Conservation (phyloP, 1,140 invertebrate genomes). For the Papilio polyxenes region DNA sequence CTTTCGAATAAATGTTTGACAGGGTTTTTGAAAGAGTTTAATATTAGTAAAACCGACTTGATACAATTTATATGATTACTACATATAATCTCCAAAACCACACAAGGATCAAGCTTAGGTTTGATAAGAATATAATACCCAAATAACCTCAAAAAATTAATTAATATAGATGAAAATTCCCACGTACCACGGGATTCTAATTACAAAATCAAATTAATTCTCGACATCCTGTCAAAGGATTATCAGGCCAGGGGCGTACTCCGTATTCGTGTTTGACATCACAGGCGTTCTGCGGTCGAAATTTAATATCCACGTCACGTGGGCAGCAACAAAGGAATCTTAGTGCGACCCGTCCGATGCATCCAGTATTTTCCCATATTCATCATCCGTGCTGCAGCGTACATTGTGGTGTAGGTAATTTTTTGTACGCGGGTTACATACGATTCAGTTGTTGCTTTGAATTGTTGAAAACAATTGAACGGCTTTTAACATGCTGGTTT, state of each 20-base stretch:
- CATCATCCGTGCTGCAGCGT: slow-evolving; percentile 13
- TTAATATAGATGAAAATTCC: background rate
- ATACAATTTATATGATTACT: background rate
- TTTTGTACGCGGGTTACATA: slow-evolving; percentile 14
- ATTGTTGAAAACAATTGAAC: background rate
- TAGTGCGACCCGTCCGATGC: slow-evolving; percentile 35
- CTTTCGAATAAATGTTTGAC: background rate
- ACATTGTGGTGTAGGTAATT: slow-evolving; percentile 20
- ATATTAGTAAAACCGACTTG: background rate
- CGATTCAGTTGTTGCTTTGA: slow-evolving; percentile 8
- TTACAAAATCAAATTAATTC: slow-evolving; percentile 22
- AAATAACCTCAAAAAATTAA: slow-evolving; percentile 5
- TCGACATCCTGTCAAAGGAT: slow-evolving; percentile 10
- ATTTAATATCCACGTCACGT: slow-evolving; percentile 51
- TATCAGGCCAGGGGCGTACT: slow-evolving; percentile 6
- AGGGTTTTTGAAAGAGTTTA: background rate
- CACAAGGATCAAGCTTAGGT: background rate
- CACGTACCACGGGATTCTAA: background rate
- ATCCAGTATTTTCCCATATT: slow-evolving; percentile 32
- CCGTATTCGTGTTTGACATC: background rate
- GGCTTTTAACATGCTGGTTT: background rate
- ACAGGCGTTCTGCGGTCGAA: slow-evolving; percentile 39
- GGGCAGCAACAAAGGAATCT: slow-evolving; percentile 41
- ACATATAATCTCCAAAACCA: background rate
- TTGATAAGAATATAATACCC: background rate